Evolutionary conservation across 2,797 vertebrate genomes (phyloP).

Genomic region (Diplodus sargus): DNA sequence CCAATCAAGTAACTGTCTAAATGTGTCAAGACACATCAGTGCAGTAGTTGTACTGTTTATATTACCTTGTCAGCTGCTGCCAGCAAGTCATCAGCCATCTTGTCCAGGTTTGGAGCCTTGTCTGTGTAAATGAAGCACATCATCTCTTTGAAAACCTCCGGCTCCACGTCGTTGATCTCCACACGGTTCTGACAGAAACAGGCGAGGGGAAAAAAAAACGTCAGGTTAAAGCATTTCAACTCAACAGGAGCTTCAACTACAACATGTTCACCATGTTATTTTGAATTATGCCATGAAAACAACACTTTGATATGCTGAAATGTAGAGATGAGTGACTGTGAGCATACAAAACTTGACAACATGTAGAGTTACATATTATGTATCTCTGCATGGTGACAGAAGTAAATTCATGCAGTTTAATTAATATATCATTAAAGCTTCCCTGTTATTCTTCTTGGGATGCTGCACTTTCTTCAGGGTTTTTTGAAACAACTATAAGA

Average conservation of each 20-base stretch:
- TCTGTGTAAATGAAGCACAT: slow-evolving; percentile 99
- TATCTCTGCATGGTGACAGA: neutral
- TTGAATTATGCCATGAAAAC: neutral
- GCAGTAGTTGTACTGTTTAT: neutral
- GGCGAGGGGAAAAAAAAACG: neutral
- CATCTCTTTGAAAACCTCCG: slow-evolving; percentile 99
- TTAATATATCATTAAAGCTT: neutral
- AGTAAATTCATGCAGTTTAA: neutral
- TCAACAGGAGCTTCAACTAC: neutral
- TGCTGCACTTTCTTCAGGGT: neutral
- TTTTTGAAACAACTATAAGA: neutral
- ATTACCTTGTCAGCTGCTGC: slow-evolving; percentile 97
- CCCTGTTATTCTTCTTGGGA: neutral
- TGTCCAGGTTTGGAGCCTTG: slow-evolving; percentile 98
- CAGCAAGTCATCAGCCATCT: slow-evolving; percentile 97
- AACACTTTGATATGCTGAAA: neutral
- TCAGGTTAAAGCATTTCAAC: slow-evolving; percentile 4
- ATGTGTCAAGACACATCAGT: too few species aligned
- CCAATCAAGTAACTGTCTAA: neutral
- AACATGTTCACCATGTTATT: neutral
- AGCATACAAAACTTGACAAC: neutral
- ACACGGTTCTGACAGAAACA: slow-evolving; percentile 91
- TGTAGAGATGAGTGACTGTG: neutral
- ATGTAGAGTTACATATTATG: neutral
- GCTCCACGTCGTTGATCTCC: slow-evolving; percentile 98